Evolutionary conservation across 2,888 invertebrate species (phyloP).

Genomic region (Meteorus cinctellus): DNA sequence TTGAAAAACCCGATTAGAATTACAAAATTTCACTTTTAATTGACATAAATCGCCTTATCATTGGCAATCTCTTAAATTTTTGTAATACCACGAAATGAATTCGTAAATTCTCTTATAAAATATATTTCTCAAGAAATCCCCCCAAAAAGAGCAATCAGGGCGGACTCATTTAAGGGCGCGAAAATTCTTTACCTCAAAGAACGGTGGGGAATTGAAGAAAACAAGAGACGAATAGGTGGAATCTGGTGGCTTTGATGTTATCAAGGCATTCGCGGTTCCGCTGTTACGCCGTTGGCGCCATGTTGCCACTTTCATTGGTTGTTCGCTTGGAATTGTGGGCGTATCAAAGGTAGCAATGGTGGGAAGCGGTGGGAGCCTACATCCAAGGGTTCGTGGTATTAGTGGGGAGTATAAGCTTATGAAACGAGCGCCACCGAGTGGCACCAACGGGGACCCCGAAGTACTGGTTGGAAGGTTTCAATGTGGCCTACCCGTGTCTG

Average conservation of each 20-base stretch:
- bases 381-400: constrained; percentile 11
- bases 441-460: constrained; percentile 53
- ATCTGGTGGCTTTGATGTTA: constrained; percentile 58
- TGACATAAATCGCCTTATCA: no score
- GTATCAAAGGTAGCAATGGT: constrained; percentile 49
- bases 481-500: constrained; percentile 31
- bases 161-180: not conserved
- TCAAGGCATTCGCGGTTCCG: constrained; percentile 52
- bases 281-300: constrained; percentile 63
- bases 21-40: no score
- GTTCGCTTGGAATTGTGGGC: constrained; percentile 54
- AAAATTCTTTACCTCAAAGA: not conserved
- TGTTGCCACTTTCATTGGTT: constrained; percentile 66
- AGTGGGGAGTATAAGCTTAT: constrained; percentile 36
- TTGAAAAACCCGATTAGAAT: no score
- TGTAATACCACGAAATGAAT: not conserved
- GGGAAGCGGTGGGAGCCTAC: constrained; percentile 44
- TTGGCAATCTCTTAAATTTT: not conserved
- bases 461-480: constrained; percentile 46
- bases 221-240: constrained; percentile 58
- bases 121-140: not conserved
- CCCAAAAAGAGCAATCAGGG: not conserved
- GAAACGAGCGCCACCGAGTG: constrained; percentile 42
- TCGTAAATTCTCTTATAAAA: not conserved
- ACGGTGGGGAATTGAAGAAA: constrained; percentile 32